Evolutionary conservation across 2,113 vertebrate species (phyloP), one percentile per base, ranked within the genome.

Genomic region (Apteryx mantelli): DNA sequence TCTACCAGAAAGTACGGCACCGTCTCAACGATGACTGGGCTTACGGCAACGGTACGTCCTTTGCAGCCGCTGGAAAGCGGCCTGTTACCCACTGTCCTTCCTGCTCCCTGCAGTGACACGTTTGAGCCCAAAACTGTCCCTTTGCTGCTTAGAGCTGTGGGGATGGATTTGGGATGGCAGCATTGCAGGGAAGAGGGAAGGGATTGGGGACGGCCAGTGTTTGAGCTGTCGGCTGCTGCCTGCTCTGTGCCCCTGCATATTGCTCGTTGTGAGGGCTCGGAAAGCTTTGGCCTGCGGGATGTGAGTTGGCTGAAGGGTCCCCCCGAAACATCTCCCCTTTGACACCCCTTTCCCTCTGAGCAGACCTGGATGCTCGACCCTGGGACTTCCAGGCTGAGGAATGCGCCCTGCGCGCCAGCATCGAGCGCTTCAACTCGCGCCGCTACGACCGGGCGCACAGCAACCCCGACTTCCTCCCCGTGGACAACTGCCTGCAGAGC

Each of bases 301-400:
- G 3, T 13, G 42, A 13, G 46, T 28, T 25, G 69, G 5, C 32
- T 32, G 32, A 22, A 22, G 21, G 1, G 0, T 3, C 4, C 48
- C 15, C 48, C 15, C 28, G 28, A 58, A 19, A 30, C 44, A 36
- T 3, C 46, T 24, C 24, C 2, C 0, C 28, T 28, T 32, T 77
- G 46, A 93, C 8, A 5, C 0, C 0, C 8, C 30, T 5, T 10
- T 55, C 73, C 22, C 25, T 84, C 69, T 89, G 8, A 69, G 83
- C 97, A 99, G 99, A 99, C 96, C 98, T 99, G 93, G 99, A 99
- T 1, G 99, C 99, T 13, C 99, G 99, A 3, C 99, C 99, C 1
- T 99, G 99, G 99, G 99, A 99, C 84, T 99, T 99, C 95, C 99
- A 99, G 96, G 99, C 99, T 0, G 99, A 99, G 97, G 99, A 99